These are phyloP conservation scores for Cepphus grylle DNA, from an alignment of 2,113 vertebrate species.

Conservation along the genomic window DNA sequence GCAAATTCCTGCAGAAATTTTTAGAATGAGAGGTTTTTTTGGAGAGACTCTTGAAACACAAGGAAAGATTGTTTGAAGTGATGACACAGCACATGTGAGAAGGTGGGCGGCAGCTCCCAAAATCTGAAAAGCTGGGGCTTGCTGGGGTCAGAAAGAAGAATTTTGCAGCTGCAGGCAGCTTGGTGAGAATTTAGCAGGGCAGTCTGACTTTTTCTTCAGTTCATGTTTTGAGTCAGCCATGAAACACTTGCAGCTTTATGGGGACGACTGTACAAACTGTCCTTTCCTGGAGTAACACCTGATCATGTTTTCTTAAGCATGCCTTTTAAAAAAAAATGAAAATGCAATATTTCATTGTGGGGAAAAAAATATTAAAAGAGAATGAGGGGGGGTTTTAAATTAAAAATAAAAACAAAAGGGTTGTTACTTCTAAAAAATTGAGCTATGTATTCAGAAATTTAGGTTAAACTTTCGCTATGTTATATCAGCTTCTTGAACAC, in stretches of 20 bases:
- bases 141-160: not conserved
- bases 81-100: not conserved
- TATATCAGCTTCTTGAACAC: not conserved
- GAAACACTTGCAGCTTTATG: not conserved
- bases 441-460: not conserved
- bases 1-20: not conserved
- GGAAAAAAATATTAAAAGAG: not conserved
- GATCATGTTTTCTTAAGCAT: not conserved
- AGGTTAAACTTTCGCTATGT: not conserved
- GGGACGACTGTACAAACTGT: not conserved
- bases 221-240: not conserved
- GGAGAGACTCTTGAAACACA: not conserved
- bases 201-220: not conserved
- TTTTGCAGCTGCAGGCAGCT: not conserved
- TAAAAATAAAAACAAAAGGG: not conserved
- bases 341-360: not conserved
- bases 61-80: not conserved
- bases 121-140: not conserved
- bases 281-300: not conserved
- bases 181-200: not conserved
- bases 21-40: not conserved
- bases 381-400: not conserved
- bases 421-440: not conserved
- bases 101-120: not conserved
- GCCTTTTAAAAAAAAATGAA: not conserved